Evolutionary conservation across 2,888 invertebrate species (phyloP).

Genomic region (Ormyrus rosae): DNA sequence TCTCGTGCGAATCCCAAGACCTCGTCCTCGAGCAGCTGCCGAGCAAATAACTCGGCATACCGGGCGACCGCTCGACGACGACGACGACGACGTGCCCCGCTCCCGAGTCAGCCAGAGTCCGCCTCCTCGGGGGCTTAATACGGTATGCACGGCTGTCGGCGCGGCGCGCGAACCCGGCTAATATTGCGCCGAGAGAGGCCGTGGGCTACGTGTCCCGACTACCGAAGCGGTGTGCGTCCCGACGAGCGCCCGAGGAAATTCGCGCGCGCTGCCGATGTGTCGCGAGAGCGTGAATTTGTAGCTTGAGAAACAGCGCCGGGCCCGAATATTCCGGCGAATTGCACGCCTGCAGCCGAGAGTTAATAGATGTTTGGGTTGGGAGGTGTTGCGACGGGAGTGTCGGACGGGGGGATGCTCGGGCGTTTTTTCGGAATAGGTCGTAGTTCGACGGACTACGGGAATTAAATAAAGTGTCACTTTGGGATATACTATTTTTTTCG

Average conservation of each 20-base stretch:
- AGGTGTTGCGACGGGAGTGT: no score
- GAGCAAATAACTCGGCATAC: slow-evolving; percentile 2
- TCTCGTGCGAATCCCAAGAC: background rate
- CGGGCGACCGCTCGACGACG: background rate
- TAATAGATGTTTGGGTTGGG: no score
- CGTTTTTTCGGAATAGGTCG: no score
- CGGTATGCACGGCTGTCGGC: slow-evolving; percentile 73
- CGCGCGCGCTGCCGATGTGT: background rate
- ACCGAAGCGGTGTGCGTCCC: slow-evolving; percentile 37
- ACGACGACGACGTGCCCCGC: no score
- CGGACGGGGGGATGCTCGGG: no score
- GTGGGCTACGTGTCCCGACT: slow-evolving; percentile 71
- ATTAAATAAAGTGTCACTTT: no score
- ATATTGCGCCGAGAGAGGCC: slow-evolving; percentile 71
- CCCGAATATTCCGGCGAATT: slow-evolving; percentile 10
- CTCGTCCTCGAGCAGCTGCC: background rate
- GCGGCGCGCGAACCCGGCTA: slow-evolving; percentile 71
- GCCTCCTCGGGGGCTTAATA: slow-evolving; percentile 71
- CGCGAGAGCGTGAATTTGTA: slow-evolving; percentile 45
- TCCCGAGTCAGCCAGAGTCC: slow-evolving; percentile 58
- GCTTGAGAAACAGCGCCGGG: background rate
- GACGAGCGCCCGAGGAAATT: background rate
- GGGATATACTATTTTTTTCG: no score
- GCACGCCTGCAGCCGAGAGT: background rate
- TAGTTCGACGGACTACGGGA: no score